Conservation (phyloP, 2,113 vertebrate species). For the Sardina pilchardus region DNA sequence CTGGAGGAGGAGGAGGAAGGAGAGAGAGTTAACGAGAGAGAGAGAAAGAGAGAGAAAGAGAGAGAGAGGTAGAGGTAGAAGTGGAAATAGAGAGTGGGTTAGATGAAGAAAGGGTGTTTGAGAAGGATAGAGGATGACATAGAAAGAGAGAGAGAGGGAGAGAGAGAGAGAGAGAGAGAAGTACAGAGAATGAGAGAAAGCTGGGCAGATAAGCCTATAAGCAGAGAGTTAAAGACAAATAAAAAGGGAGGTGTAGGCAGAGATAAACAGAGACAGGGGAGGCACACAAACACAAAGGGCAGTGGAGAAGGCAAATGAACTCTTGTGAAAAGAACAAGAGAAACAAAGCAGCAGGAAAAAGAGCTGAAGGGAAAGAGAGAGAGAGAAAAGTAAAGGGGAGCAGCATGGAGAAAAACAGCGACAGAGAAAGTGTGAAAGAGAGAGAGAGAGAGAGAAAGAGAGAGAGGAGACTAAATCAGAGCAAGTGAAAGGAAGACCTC, state of each 20-base stretch:
- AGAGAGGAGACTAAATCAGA: not conserved
- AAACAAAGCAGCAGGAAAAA: not conserved
- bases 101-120: constrained; percentile 25
- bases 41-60: not conserved
- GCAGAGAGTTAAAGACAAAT: not conserved
- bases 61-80: not conserved
- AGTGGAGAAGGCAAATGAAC: not conserved
- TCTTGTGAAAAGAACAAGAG: not conserved
- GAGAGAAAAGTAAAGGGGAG: not conserved
- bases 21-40: not conserved
- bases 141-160: not conserved
- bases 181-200: not conserved
- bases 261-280: not conserved
- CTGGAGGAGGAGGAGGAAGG: constrained; percentile 57
- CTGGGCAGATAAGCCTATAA: not conserved
- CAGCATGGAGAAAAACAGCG: not conserved
- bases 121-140: not conserved
- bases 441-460: not conserved
- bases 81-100: not conserved
- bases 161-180: not conserved
- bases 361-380: not conserved
- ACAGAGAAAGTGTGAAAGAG: not conserved
- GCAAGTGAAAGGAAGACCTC: not conserved
- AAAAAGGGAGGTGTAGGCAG: not conserved
- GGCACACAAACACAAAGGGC: not conserved